Percentiles rank a stretch among this genome's conserved stretches.
Evolutionary conservation across 2,888 invertebrate species (phyloP).

Genomic region (Acanthoscelides obtectus): DNA sequence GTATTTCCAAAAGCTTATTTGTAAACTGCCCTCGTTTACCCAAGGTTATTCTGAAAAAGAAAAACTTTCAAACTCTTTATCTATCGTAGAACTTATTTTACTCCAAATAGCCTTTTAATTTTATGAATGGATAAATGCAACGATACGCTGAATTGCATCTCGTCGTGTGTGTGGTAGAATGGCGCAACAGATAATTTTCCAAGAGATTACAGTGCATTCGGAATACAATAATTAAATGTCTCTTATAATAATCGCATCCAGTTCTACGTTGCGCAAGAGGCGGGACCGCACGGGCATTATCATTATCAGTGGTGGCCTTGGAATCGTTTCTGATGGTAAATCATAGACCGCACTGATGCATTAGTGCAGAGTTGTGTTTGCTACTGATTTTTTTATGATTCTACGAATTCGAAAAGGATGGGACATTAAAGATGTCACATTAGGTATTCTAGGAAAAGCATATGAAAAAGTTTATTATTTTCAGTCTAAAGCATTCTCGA

Average conservation of each 20-base stretch:
- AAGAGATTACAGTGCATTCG: neutral
- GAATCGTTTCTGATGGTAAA: neutral
- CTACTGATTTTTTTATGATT: neutral
- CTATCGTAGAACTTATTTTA: too few relatives aligned
- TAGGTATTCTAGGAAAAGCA: too few relatives aligned
- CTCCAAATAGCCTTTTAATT: neutral
- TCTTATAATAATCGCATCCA: neutral
- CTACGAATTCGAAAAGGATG: neutral
- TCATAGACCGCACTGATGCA: neutral
- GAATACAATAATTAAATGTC: neutral
- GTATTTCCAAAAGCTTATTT: too few relatives aligned
- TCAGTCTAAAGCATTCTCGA: too few relatives aligned
- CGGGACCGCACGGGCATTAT: neutral
- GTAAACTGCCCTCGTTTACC: too few relatives aligned
- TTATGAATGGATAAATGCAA: neutral
- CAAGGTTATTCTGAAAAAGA: too few relatives aligned
- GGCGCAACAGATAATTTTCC: neutral
- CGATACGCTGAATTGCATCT: neutral
- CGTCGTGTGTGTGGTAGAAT: neutral
- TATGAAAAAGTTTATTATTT: too few relatives aligned
- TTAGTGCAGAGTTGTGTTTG: neutral
- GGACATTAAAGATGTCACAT: neutral
- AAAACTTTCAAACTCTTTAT: too few relatives aligned
- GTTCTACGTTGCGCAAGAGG: neutral
- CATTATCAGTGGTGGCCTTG: neutral